Base-by-base conservation (phyloP, 2,888 invertebrate genomes). In the Rambutsinella grinnellia region DNA sequence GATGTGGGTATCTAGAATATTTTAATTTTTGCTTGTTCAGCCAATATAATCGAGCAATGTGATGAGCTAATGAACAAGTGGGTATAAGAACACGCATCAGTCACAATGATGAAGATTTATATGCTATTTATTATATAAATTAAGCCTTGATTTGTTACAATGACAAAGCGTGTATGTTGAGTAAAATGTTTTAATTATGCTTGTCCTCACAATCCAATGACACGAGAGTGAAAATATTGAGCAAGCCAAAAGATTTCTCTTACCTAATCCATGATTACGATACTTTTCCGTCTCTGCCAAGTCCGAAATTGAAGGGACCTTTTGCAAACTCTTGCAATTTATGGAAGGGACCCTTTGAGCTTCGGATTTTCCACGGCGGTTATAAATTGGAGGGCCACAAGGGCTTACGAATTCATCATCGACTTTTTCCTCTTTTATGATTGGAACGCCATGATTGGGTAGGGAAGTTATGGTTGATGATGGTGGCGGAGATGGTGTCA, bases 271-370 rank as follows among this genome's bases (percentile, higher is more conserved):
- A 69, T 71, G 80, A n/a, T n/a, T n/a, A n/a, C n/a, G n/a, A 75
- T 95, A 95, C 78, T 93, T 93, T 88, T 95, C 96, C 74, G 93
- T 93, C 88, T 96, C 96, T 63, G 95, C 94, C 63, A 96, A 90
- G 88, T 96, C 96, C 84, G 95, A 94, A 84, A 96, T 90, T 61
- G 95, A 95, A 51, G 95, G 95, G 84, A 96, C 94, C 87, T 95
- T 94, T 88, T 94, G 94, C 90, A 93, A 92, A 79, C 93, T 91
- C 79, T 92, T 88, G 74, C 74, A 75, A 62, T 75, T 75, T 36
- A 75, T 75, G 6, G 74, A 75, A 78, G 89, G 87, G 53, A 89
- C 87, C 80, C 88, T 87, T 62, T 88, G 87, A 53, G 72, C 76
- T 13, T 65, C 86, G 79, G 88, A 69, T 13, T 69, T 70, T 5